Conservation (phyloP, 2,797 vertebrate species). For the Odontamblyopus rebecca region DNA sequence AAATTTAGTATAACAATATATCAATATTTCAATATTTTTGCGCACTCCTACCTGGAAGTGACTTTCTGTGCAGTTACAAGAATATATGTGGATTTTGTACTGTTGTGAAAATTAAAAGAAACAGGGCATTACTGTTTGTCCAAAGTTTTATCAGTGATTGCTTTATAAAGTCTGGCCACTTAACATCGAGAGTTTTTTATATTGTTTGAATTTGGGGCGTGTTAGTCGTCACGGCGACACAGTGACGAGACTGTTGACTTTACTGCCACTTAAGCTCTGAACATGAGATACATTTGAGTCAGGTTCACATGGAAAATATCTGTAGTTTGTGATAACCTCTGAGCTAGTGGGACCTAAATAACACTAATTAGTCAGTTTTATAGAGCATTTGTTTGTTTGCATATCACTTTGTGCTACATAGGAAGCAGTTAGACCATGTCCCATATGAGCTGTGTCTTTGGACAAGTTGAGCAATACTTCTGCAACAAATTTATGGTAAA, state of each 20-base stretch:
- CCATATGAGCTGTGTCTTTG: neutral
- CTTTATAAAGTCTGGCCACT: slow-evolving; percentile 3
- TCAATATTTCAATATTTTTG: too few relatives aligned
- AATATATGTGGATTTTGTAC: neutral
- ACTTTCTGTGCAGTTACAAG: neutral
- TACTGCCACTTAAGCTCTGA: slow-evolving; percentile 7
- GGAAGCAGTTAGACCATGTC: neutral
- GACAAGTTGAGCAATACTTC: neutral
- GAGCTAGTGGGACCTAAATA: neutral
- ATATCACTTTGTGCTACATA: neutral
- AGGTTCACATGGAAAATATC: neutral
- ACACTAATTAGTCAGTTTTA: slow-evolving; percentile 3
- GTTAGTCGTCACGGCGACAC: neutral
- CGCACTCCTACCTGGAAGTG: too few relatives aligned
- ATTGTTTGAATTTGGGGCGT: slow-evolving; percentile 17
- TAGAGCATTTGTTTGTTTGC: neutral
- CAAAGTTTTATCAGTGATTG: slow-evolving; percentile 8
- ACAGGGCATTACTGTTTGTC: neutral
- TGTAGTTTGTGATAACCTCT: neutral
- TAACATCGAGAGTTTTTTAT: slow-evolving; percentile 24
- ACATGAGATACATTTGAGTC: neutral
- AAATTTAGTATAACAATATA: too few relatives aligned
- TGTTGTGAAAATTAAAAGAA: slow-evolving; percentile 9
- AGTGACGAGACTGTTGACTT: neutral
- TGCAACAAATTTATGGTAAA: neutral